These are phyloP conservation scores for Lasioglossum zephyrum DNA, from an alignment of 2,888 invertebrate species.

Conservation along the genomic window DNA sequence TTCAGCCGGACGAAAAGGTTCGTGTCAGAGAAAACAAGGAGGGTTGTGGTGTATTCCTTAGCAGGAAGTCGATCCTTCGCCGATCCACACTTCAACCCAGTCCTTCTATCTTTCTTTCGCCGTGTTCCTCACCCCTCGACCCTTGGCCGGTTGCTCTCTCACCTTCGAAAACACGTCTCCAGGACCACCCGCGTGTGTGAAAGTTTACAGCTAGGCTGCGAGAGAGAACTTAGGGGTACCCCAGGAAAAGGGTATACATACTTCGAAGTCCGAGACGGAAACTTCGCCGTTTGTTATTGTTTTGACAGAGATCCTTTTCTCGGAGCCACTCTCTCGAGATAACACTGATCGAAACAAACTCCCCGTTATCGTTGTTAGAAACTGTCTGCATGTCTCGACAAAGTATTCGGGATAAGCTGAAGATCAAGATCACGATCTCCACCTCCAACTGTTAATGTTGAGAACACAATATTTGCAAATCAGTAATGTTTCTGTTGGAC, in stretches of 20 bases:
- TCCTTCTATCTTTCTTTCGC: slow-evolving; percentile 46
- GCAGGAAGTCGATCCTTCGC: slow-evolving; percentile 65
- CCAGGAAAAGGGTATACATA: slow-evolving; percentile 34
- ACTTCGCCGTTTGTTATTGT: slow-evolving; percentile 18
- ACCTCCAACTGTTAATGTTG: neutral
- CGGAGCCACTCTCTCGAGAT: neutral
- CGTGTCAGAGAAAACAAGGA: slow-evolving; percentile 43
- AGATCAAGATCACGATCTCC: neutral
- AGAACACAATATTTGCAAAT: neutral
- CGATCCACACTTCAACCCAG: slow-evolving; percentile 42
- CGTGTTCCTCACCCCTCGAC: slow-evolving; percentile 10
- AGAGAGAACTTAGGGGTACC: slow-evolving; percentile 35
- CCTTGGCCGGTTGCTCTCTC: slow-evolving; percentile 28
- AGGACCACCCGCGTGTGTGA: slow-evolving; percentile 76
- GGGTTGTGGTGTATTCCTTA: slow-evolving; percentile 33
- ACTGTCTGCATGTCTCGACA: neutral
- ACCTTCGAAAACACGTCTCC: slow-evolving; percentile 60
- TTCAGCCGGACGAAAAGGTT: slow-evolving; percentile 18
- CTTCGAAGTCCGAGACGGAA: slow-evolving; percentile 5
- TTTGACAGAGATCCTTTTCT: neutral
- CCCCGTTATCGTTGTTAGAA: neutral
- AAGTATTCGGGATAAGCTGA: neutral
- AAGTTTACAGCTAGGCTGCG: slow-evolving; percentile 68
- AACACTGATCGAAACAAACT: neutral
- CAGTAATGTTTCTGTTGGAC: neutral